Conservation (phyloP, 1,140 invertebrate species). For the Zophobas morio region DNA sequence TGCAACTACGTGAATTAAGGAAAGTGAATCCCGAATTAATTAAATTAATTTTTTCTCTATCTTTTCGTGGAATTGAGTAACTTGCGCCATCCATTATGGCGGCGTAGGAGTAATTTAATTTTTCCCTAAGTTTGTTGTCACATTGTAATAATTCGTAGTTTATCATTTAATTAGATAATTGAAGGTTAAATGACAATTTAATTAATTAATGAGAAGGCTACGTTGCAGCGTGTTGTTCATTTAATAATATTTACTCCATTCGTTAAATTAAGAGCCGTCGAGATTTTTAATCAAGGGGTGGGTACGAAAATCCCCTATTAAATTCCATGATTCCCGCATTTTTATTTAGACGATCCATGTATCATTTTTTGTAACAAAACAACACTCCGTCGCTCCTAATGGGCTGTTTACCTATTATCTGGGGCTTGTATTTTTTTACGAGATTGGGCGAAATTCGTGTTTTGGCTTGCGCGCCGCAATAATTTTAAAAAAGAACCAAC, state of each 20-base stretch:
- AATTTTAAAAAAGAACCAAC: slow-evolving; percentile 20
- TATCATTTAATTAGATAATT: slow-evolving; percentile 26
- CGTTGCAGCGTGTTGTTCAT: slow-evolving; percentile 5
- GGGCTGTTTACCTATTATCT: slow-evolving; percentile 37
- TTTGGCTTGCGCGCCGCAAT: slow-evolving; percentile 12
- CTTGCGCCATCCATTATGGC: not conserved
- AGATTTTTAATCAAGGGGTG: slow-evolving; percentile 39
- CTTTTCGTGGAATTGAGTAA: not conserved
- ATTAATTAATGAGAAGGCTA: slow-evolving; percentile 12
- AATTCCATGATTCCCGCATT: slow-evolving; percentile 10
- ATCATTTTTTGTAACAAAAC: slow-evolving; percentile 37
- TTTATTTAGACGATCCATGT: slow-evolving; percentile 18
- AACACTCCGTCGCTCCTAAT: slow-evolving; percentile 17
- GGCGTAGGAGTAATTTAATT: not conserved
- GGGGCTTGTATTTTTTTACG: slow-evolving; percentile 32
- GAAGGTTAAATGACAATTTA: slow-evolving; percentile 21
- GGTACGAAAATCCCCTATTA: slow-evolving; percentile 11
- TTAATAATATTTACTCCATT: slow-evolving; percentile 31
- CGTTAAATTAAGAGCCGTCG: slow-evolving; percentile 20
- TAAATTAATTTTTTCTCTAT: no score
- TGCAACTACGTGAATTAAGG: no score
- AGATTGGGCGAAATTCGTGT: slow-evolving; percentile 27
- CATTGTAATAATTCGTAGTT: not conserved
- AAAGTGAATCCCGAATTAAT: no score
- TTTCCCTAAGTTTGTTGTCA: not conserved